These are phyloP conservation scores for Pteruthius melanotis DNA, from an alignment of 2,113 vertebrate species.

Conservation along the genomic window DNA sequence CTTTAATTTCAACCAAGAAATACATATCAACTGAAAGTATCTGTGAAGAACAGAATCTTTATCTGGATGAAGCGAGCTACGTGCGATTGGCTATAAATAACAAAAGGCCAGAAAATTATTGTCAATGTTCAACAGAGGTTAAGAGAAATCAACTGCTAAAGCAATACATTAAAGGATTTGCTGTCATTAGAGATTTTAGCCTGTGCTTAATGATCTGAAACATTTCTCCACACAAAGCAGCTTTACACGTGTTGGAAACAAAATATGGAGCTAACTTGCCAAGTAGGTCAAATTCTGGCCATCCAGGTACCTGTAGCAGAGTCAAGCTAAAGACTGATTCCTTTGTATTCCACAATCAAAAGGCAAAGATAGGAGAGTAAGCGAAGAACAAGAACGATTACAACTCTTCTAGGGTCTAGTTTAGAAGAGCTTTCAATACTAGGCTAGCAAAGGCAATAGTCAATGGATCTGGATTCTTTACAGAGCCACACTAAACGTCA, in stretches of 20 bases:
- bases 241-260: constrained; percentile 26
- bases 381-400: constrained; percentile 37
- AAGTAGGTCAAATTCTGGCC: constrained; percentile 69
- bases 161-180: constrained; percentile 48
- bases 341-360: constrained; percentile 61
- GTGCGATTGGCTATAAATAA: constrained; percentile 23
- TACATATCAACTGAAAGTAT: constrained; percentile 45
- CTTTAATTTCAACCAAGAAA: constrained; percentile 71
- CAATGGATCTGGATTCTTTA: constrained; percentile 68
- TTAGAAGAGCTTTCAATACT: constrained; percentile 59
- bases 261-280: constrained; percentile 63
- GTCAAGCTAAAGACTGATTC: constrained; percentile 62
- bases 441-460: constrained; percentile 66
- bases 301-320: constrained; percentile 69
- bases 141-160: constrained; percentile 50
- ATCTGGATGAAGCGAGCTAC: constrained; percentile 48
- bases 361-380: constrained; percentile 59
- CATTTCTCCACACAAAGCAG: constrained; percentile 60
- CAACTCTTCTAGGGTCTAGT: constrained; percentile 57
- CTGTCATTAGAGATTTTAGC: constrained; percentile 42
- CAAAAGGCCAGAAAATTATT: constrained; percentile 62
- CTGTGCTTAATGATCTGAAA: constrained; percentile 51
- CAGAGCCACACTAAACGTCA: constrained; percentile 74
- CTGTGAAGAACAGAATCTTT: constrained; percentile 60
- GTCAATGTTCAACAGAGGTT: constrained; percentile 45